Conservation (phyloP, 1,140 invertebrate species). For the Andrena cerasifolii region DNA sequence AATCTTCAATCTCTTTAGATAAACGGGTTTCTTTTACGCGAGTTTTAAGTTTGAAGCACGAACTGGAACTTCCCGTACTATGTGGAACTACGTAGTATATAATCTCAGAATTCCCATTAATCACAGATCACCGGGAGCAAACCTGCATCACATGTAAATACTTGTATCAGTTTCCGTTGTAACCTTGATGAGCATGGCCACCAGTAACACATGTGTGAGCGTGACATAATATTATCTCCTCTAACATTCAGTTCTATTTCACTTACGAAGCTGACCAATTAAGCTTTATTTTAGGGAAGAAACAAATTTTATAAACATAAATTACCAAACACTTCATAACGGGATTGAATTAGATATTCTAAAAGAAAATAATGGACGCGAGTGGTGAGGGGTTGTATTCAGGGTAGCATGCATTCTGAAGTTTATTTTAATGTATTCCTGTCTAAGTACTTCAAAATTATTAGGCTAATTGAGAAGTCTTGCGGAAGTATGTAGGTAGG, state of each 20-base stretch:
- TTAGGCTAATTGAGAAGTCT: too few species aligned
- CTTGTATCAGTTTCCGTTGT: constrained; percentile 31
- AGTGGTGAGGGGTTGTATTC: too few species aligned
- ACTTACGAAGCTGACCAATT: not conserved
- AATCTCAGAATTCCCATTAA: constrained; percentile 45
- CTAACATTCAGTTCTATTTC: not conserved
- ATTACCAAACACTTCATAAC: not conserved
- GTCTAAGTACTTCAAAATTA: too few species aligned
- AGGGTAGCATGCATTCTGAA: too few species aligned
- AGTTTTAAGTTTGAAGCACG: not conserved
- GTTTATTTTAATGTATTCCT: too few species aligned
- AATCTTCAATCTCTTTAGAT: too few species aligned
- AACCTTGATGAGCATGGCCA: constrained; percentile 49
- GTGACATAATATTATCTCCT: constrained; percentile 34
- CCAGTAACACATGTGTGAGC: constrained; percentile 40
- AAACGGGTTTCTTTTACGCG: constrained; percentile 11
- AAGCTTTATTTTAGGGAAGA: not conserved
- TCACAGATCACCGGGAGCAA: constrained; percentile 41
- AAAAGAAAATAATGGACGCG: too few species aligned
- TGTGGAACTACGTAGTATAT: constrained; percentile 29
- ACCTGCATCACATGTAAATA: constrained; percentile 5
- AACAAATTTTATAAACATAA: not conserved
- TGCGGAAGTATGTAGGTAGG: too few species aligned
- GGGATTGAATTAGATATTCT: not conserved
- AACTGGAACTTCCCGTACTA: constrained; percentile 6